Base-by-base conservation (phyloP, 2,888 invertebrate genomes). In the Leptinotarsa peninsularis region DNA sequence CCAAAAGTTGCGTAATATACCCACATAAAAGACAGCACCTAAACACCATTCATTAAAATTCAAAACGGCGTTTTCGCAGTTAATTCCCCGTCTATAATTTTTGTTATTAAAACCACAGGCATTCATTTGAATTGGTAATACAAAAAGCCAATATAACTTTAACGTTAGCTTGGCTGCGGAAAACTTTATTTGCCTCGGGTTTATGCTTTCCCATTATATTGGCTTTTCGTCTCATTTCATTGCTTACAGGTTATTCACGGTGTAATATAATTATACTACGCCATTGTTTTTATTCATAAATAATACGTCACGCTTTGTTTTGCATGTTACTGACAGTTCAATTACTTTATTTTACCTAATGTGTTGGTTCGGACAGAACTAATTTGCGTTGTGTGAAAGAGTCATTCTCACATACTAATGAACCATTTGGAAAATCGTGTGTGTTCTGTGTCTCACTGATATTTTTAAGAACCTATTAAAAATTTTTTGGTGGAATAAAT, bases 81-180 rank as follows among this genome's bases (percentile, higher is more conserved):
- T 70, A 70, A 70, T 70, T 58, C 58, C 49, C 27, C 69, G 69
- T 56, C 56, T 21, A 69, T 56, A 69, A 56, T 56, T 54, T 69
- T 58, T 49, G 58, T 70, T 70, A 70, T 58, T 69, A 54, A 68
- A 68, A 56, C 56, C 70, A 23, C 58, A 49, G 49, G 43, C 49
- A 23, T 70, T 70, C 56, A 70, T 70, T 70, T 70, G 70, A 70
- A 70, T 60, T 70, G 70, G 56, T 58, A 58, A 70, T 58, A 49
- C 69, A 49, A 70, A 58, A 60, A 58, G 49, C 21, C 58, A 21
- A 18, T 18, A 58, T 70, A 70, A 70, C 43, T 58, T 70, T 49
- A 70, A 69, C n/a, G 69, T 43, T 14, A 56, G 69, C 54, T 58
- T 18, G 14, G 63, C 63, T 63, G 5, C 17, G 27, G 52, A 54